Conservation (phyloP, 2,888 invertebrate genomes). For the Rhyacophila evoluta region DNA sequence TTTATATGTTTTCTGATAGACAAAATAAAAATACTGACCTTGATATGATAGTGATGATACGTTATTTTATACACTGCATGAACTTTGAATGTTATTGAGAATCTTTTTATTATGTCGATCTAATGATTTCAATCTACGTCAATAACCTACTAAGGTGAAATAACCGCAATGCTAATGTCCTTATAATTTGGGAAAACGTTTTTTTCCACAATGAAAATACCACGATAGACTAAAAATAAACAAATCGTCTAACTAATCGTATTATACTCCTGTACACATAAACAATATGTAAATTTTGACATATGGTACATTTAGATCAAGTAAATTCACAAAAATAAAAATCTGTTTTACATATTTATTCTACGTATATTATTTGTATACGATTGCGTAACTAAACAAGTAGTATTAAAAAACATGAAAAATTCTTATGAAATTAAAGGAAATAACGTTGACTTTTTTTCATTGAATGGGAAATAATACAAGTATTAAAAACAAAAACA, state of each 20-base stretch:
- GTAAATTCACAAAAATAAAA: too few relatives aligned
- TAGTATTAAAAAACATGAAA: too few relatives aligned
- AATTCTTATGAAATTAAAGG: too few relatives aligned
- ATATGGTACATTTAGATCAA: too few relatives aligned
- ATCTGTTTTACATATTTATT: too few relatives aligned
- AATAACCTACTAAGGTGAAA: background rate
- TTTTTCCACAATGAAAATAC: background rate
- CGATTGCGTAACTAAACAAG: too few relatives aligned
- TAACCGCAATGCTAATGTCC: background rate
- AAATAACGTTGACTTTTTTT: too few relatives aligned
- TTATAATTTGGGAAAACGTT: background rate
- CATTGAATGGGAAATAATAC: too few relatives aligned
- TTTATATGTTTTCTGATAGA: background rate
- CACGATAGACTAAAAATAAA: background rate
- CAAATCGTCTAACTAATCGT: background rate
- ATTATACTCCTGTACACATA: too few relatives aligned
- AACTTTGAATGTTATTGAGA: background rate
- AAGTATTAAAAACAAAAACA: too few relatives aligned
- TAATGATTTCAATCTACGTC: background rate
- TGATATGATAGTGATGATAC: background rate
- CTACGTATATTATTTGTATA: too few relatives aligned
- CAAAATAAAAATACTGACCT: background rate
- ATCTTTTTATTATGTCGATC: background rate
- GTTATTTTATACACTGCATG: background rate
- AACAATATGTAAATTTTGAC: too few relatives aligned